Percentiles rank a stretch among this genome's conserved stretches.
Conservation (phyloP, 2,797 vertebrate species). For the Dryobates pubescens region DNA sequence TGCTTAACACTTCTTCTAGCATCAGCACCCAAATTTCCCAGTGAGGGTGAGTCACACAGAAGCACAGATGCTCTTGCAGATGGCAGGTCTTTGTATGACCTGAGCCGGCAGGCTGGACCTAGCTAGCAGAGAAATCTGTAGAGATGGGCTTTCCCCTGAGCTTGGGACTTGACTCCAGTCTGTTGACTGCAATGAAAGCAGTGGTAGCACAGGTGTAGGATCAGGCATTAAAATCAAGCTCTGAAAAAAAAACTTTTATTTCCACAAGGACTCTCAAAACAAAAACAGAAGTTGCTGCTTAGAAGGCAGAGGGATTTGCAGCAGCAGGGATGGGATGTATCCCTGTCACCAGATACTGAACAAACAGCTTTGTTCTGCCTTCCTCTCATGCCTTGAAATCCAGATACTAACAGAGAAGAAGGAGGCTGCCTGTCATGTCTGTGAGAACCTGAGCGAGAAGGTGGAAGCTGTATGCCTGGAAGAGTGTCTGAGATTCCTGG, state of each 20-base stretch:
- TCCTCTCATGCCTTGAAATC: background rate
- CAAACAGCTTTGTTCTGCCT: background rate
- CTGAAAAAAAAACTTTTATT: background rate
- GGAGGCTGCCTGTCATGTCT: background rate
- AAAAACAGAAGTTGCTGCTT: background rate
- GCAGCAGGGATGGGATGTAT: background rate
- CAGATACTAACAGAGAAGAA: slow-evolving; percentile 37
- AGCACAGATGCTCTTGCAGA: background rate
- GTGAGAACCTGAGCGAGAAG: background rate
- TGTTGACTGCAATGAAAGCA: background rate
- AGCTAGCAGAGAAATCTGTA: background rate
- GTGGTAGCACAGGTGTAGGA: background rate
- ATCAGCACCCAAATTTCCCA: background rate
- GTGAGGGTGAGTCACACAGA: background rate
- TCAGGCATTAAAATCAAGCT: background rate
- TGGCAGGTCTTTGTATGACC: background rate
- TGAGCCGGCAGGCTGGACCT: background rate
- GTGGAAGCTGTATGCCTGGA: slow-evolving; percentile 53
- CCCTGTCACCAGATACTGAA: background rate
- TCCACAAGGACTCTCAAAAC: background rate
- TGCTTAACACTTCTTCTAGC: background rate
- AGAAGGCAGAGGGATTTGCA: background rate
- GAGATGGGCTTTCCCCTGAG: background rate
- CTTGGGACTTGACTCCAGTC: background rate
- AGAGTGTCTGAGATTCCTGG: slow-evolving; percentile 50